Evolutionary conservation across 2,888 invertebrate species (phyloP).

Genomic region (Ophonus ardosiacus): DNA sequence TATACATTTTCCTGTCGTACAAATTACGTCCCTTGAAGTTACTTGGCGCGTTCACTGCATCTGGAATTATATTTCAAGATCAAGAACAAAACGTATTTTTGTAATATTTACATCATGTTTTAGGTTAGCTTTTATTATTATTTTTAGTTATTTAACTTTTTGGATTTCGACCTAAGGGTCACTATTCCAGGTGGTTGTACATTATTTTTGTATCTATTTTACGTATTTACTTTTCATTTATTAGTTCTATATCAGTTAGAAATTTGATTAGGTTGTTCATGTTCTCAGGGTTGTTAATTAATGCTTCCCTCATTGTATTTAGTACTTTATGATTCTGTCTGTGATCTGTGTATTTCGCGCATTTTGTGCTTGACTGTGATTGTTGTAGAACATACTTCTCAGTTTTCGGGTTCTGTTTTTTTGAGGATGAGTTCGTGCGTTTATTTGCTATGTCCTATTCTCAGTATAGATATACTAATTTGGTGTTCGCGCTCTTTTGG

Average conservation of each 20-base stretch:
- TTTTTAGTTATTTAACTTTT: not conserved
- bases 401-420: not conserved
- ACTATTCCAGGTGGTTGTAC: not conserved
- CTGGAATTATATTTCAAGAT: too few relatives aligned
- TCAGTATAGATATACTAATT: not conserved
- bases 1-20: too few relatives aligned
- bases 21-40: too few relatives aligned
- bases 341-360: not conserved
- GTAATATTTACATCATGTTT: too few relatives aligned
- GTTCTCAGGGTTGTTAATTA: not conserved
- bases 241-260: not conserved
- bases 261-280: not conserved
- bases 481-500: not conserved
- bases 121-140: too few relatives aligned
- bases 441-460: not conserved
- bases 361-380: not conserved
- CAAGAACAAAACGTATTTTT: too few relatives aligned
- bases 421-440: not conserved
- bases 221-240: not conserved
- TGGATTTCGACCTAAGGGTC: not conserved
- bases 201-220: not conserved
- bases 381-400: not conserved
- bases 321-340: not conserved
- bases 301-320: not conserved
- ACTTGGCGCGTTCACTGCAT: too few relatives aligned